These are phyloP conservation scores for Centrocercus urophasianus DNA, from an alignment of 2,113 vertebrate species.

Conservation along the genomic window DNA sequence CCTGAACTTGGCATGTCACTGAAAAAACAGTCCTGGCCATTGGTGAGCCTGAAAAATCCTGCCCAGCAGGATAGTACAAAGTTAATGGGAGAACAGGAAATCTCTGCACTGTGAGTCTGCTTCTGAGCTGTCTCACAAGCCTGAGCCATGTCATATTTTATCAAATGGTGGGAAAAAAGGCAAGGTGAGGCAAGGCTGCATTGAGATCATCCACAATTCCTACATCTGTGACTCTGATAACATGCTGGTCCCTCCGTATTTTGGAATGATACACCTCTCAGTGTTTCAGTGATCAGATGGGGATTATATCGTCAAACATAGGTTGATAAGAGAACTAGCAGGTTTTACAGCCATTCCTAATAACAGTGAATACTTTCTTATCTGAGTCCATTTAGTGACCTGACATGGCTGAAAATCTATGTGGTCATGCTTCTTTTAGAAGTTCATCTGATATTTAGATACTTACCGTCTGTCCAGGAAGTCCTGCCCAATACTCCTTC, in stretches of 20 bases:
- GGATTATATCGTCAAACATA: neutral
- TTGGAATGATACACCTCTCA: neutral
- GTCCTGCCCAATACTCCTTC: neutral
- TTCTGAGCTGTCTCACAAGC: neutral
- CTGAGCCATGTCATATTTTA: neutral
- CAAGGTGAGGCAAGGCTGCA: neutral
- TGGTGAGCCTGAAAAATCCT: neutral
- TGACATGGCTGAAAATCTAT: neutral
- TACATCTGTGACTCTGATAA: neutral
- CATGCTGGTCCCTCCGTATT: neutral
- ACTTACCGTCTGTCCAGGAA: neutral
- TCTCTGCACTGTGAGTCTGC: neutral
- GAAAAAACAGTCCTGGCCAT: neutral
- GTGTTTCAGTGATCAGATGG: neutral
- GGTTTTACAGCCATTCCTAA: neutral
- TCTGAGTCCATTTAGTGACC: neutral
- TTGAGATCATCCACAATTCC: neutral
- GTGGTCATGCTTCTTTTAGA: neutral
- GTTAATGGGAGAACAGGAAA: neutral
- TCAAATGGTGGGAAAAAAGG: neutral
- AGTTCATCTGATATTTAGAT: neutral
- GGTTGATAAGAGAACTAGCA: neutral
- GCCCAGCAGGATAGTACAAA: neutral
- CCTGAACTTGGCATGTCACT: rapidly evolving
- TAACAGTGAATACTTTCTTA: neutral